Evolutionary conservation across 1,140 invertebrate species (phyloP).

Genomic region (Orchesella cincta): DNA sequence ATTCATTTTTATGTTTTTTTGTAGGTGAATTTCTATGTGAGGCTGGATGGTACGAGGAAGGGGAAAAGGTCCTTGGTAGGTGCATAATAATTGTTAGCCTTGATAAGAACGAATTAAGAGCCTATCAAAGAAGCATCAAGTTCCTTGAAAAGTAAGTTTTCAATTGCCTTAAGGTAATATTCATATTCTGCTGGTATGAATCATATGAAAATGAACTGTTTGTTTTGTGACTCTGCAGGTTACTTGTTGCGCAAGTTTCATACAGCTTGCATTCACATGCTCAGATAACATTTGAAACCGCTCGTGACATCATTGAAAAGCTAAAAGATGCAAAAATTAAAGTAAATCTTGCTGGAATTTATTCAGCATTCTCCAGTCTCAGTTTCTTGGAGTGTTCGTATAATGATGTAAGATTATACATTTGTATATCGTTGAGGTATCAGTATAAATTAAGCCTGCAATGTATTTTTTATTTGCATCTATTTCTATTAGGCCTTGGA

Average conservation of each 20-base stretch:
- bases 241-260: conserved; percentile 75
- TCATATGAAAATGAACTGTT: background rate
- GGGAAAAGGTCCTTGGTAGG: conserved; percentile 67
- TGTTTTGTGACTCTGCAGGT: conserved; percentile 60
- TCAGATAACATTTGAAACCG: conserved; percentile 65
- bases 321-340: conserved; percentile 56
- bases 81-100: conserved; percentile 58
- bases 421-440: background rate
- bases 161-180: conserved; percentile 23
- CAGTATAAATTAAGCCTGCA: conserved; percentile 5
- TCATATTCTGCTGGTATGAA: conserved; percentile 29
- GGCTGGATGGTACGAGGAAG: conserved; percentile 78
- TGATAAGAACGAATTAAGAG: background rate
- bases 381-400: conserved; percentile 81
- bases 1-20: conserved; percentile 42
- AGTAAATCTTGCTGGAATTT: conserved; percentile 70
- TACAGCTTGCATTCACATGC: conserved; percentile 76
- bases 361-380: conserved; percentile 75
- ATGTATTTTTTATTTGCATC: conserved; percentile 20
- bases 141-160: conserved; percentile 34
- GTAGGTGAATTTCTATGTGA: conserved; percentile 77
- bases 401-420: conserved; percentile 62
- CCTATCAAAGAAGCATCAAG: conserved; percentile 21
- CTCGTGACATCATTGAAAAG: conserved; percentile 62
- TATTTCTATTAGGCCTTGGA: conserved; percentile 59